Evolutionary conservation across 2,888 invertebrate genomes (phyloP).

Genomic region (Aphidoletes aphidimyza): DNA sequence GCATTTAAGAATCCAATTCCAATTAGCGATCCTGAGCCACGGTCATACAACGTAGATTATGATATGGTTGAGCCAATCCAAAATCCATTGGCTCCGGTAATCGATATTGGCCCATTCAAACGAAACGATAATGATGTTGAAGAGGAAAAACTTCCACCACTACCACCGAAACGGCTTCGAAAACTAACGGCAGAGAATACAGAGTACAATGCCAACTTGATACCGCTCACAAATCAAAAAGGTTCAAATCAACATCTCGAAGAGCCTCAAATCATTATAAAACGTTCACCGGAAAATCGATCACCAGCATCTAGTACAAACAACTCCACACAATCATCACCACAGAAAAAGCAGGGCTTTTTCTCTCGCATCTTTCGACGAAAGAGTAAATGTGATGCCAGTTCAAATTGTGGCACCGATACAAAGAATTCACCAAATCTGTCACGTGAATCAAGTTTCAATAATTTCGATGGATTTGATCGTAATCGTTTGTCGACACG

Average conservation of each 20-base stretch:
- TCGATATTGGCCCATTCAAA: conserved; percentile 68
- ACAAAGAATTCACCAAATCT: conserved; percentile 56
- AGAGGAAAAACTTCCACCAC: conserved; percentile 76
- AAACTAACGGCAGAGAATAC: conserved; percentile 66
- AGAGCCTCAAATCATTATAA: conserved; percentile 14
- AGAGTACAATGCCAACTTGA: conserved; percentile 62
- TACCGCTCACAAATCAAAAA: conserved; percentile 68
- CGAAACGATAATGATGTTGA: conserved; percentile 69
- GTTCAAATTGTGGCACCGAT: conserved; percentile 57
- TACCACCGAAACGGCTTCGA: conserved; percentile 82
- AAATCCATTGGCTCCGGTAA: conserved; percentile 67
- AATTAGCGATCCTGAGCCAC: conserved; percentile 69
- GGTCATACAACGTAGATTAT: conserved; percentile 65
- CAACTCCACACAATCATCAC: conserved; percentile 67
- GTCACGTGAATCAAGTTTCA: conserved; percentile 64
- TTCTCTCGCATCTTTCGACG: conserved; percentile 74
- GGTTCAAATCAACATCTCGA: conserved; percentile 59
- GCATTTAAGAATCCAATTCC: conserved; percentile 85
- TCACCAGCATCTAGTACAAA: conserved; percentile 48
- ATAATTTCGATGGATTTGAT: conserved; percentile 62
- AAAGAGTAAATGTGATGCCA: conserved; percentile 68
- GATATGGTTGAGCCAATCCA: conserved; percentile 66
- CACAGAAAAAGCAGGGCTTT: conserved; percentile 72
- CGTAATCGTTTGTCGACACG: conserved; percentile 63
- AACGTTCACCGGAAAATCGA: not conserved